Base-by-base conservation (phyloP, 2,113 vertebrate genomes). In the Prunella fulvescens region DNA sequence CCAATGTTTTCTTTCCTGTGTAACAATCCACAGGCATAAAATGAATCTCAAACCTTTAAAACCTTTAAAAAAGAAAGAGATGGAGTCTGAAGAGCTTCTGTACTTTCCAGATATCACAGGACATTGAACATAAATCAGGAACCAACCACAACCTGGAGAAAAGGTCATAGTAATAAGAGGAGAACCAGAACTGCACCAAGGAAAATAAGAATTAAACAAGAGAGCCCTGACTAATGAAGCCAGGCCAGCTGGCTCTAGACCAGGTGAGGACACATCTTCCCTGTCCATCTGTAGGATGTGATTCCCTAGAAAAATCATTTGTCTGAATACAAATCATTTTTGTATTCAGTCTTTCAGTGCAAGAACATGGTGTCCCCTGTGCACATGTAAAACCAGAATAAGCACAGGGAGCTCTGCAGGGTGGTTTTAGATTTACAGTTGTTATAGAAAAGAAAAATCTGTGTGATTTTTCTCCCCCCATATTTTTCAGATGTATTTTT, bases 401-500 rank as follows among this genome's bases (percentile, higher is more conserved):
- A 48, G 19, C 8, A 10, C 33, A 17, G 4, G 4, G 42, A 81
- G 28, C 11, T 73, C 29, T 53, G 31, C 28, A 71, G 54, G 24
- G 4, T 56, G 9, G 1, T 50, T 77, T 81, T 45, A 25, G 25
- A 22, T 78, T 92, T 67, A 48, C 9, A 67, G 13, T 9, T 53
- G 14, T 26, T 62, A 12, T 15, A 50, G 6, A 51, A 57, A 72
- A 48, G 28, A n/a, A 19, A 69, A 51, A 2, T 28, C 13, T 19
- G 2, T 14, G 5, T 28, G 10, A 31, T 28, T 54, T 79, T 83
- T 29, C 39, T 13, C 2, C 31, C 29, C 1, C 3, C 3, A 2
- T 11, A 22, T 77, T 64, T 93, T 88, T 71, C 53, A 67, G 33
- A 15, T 22, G 1, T 6, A 5, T 20, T 45, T 17, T 82, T 40